Base-by-base conservation (phyloP, 2,888 invertebrate genomes). In the Gandaritis pyraliata region DNA sequence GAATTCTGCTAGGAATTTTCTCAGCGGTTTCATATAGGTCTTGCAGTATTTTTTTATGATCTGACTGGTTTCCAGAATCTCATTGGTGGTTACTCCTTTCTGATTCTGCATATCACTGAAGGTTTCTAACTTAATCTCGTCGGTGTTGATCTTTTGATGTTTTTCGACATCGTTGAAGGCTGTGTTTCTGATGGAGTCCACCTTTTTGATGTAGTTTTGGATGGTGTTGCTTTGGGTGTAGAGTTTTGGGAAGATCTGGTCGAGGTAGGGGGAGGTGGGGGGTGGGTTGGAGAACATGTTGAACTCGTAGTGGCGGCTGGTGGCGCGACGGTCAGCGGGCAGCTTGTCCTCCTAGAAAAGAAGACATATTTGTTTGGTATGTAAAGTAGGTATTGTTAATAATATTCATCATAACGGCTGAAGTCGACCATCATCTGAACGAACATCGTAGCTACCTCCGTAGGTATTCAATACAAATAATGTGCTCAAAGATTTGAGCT, bases 231-330 rank as follows among this genome's bases (percentile, higher is more conserved):
- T 66, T 11, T 71, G 64, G 1, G 72, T 58, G 72, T 87, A 86
- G 0, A 88, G 76, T 1, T 74, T 68, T 0, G 87, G 85, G 70
- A 78, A 84, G 65, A 74, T 18, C 3, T 58, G 45, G 0, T 54
- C 57, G 13, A 82, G 72, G 65, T 70, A 85, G 3, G 64, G n/a
- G 0, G 86, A 82, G 1, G 66, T 69, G 0, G 85, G 83, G 0
- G 87, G 86, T 0, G 68, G 68, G n/a, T 70, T 73, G 12, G 69
- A 61, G 60, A 84, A 78, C 45, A 87, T 75, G 16, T 78, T 70
- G 68, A 82, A 79, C 57, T 88, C 88, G 58, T 73, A 75, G 29
- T 77, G 74, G 4, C 85, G 82, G 69, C 87, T 87, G 15, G 68
- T 30, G 0, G 80, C 75, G 2, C 86, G 75, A 2, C 67, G 66